These are phyloP conservation scores for Eudasyphora cyanicolor DNA, from an alignment of 2,888 invertebrate genomes.

Conservation along the genomic window DNA sequence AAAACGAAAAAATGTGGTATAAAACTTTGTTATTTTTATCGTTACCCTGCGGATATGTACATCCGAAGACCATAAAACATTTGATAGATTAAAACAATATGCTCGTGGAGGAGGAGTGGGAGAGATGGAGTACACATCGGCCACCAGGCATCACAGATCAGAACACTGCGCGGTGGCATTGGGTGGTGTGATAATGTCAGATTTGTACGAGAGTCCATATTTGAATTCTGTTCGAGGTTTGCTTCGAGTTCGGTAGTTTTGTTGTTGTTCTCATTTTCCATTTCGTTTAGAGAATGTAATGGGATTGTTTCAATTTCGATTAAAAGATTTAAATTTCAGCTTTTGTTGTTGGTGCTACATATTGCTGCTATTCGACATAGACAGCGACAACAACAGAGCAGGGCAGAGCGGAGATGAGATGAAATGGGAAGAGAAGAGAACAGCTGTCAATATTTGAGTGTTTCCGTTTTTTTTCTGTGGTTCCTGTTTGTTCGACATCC, in stretches of 20 bases:
- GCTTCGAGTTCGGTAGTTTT: neutral
- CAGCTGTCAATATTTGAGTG: slow-evolving; percentile 1
- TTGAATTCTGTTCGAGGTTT: neutral
- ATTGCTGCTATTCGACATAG: neutral
- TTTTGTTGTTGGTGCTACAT: too few relatives aligned
- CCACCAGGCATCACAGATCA: too few relatives aligned
- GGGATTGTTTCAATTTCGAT: slow-evolving; percentile 15
- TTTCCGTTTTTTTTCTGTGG: neutral
- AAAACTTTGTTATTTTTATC: slow-evolving; percentile 58
- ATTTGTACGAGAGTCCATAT: slow-evolving; percentile 8
- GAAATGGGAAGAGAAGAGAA: neutral
- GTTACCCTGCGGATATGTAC: slow-evolving; percentile 61
- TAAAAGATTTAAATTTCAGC: slow-evolving; percentile 11
- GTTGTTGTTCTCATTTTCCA: neutral
- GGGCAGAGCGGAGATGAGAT: too few relatives aligned
- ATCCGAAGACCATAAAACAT: slow-evolving; percentile 54
- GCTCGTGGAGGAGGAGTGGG: neutral
- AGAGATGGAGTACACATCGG: too few relatives aligned
- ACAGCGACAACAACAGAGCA: too few relatives aligned
- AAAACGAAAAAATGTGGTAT: slow-evolving; percentile 24
- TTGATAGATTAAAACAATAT: slow-evolving; percentile 63
- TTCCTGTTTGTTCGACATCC: neutral
- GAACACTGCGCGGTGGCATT: slow-evolving; percentile 45
- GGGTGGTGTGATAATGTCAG: slow-evolving; percentile 3
- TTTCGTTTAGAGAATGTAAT: neutral